Evolutionary conservation across 2,797 vertebrate genomes (phyloP).

Genomic region (Peromyscus melanophrys): DNA sequence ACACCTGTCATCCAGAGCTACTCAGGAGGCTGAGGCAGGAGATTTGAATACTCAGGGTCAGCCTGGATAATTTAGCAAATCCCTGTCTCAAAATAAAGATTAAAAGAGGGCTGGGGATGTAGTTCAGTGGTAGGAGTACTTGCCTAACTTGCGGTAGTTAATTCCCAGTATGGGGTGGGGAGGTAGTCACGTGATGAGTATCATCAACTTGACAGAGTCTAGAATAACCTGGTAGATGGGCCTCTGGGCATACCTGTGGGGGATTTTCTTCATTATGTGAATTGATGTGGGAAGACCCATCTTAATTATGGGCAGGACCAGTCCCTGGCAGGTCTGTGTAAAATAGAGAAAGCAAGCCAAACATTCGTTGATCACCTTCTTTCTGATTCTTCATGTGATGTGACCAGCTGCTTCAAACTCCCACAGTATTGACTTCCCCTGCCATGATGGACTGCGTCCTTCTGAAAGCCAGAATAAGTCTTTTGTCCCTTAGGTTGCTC

Average conservation of each 20-base stretch:
- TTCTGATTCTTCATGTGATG: not conserved
- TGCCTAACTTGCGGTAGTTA: not conserved
- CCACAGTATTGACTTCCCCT: not conserved
- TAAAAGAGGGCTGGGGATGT: not conserved
- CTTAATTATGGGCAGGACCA: not conserved
- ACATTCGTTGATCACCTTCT: not conserved
- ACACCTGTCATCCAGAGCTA: not conserved
- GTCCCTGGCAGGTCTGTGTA: not conserved
- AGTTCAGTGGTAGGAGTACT: not conserved
- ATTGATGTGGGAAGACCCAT: not conserved
- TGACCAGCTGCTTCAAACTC: not conserved
- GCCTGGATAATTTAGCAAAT: not conserved
- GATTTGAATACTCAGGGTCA: not conserved
- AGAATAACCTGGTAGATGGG: not conserved
- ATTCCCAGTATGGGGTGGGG: not conserved
- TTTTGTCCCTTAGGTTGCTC: not conserved
- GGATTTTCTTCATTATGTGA: not conserved
- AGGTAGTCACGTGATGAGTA: not conserved
- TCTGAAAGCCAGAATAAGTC: not conserved
- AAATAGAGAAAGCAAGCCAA: not conserved
- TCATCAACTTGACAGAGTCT: not conserved
- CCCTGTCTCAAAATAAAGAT: not conserved
- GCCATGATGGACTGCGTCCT: not conserved
- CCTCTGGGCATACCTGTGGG: not conserved
- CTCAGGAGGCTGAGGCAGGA: not conserved